Evolutionary conservation across 2,113 vertebrate species (phyloP), one percentile per base, ranked within the genome.

Genomic region (Passer domesticus): DNA sequence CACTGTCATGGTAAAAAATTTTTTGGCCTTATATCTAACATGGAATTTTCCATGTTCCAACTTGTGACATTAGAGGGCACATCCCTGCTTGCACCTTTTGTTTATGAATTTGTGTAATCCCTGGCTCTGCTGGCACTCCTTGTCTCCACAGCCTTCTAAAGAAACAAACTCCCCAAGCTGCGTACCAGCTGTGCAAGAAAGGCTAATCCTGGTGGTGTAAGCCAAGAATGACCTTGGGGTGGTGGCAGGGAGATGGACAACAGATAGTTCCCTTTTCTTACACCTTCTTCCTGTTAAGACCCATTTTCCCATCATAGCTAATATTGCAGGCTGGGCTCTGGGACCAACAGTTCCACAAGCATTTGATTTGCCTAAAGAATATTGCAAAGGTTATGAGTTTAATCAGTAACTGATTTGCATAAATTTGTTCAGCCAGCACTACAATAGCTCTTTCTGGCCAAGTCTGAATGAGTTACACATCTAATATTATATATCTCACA

Each of bases 21-120:
- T 83, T 90, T 89, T 94, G 68, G 76, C 68, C 37, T 80, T 88
- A 23, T 7, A 44, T 88, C 55, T 59, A 66, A 52, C 35, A 37
- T 50, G 94, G 86, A 94, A 92, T 97, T 95, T 95, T 95, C 86
- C 76, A 0, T 83, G 90, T 92, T 92, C 39, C 35, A 83, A 55
- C 88, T 83, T 93, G 80, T 81, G 94, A 92, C 95, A 93, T 94
- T 83, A 59, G 56, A 94, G 56, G 80, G 86, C 95, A 96, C 89
- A 94, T 89, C 77, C 76, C 76, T 94, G 52, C 86, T 90, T 90
- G 80, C 56, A 89, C 18, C 68, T 93, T 93, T 89, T 93, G 79
- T 93, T 93, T 95, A 86, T 77, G 46, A 73, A 62, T 83, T 58
- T 77, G 23, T 89, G 84, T 89, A 94, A 97, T 92, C 55, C 63